Base-by-base conservation (phyloP, 2,888 invertebrate genomes). In the Standfussiana lucernea region DNA sequence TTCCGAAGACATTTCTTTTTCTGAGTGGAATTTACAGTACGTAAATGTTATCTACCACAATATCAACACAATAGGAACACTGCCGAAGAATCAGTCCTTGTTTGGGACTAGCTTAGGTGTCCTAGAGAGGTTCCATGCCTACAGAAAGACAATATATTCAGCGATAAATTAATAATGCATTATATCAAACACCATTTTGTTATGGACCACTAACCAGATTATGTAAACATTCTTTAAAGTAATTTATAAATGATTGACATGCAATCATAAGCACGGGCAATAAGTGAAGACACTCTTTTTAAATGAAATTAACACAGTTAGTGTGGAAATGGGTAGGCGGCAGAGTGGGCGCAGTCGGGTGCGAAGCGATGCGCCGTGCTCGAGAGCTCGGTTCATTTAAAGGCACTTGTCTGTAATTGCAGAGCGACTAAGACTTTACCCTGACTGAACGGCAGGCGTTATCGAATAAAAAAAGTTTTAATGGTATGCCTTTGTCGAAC, bases 351-450 rank as follows among this genome's bases (percentile, higher is more conserved):
- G 92, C 93, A 93, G 92, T 92, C 93, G 93, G 94, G 92, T 94
- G 94, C 94, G 93, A 93, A 92, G 93, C 94, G 95, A 94, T 94
- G 95, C 95, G 95, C 94, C 96, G 96, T 96, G 96, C 96, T 96
- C 94, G 95, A 96, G 96, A 93, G 95, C 95, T 95, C 92, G 94
- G 95, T 96, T 96, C 96, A 96, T 96, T 96, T 96, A 95, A 95
- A 96, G 95, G 93, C 96, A 95, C 96, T 96, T 96, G 95, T 95
- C 96, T 94, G 95, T 96, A 96, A 96, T 96, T 96, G 96, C 95
- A 94, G 93, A 94, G 93, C 93, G 94, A 94, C 95, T 95, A 96
- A 96, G 96, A 95, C 95, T 95, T 92, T 93, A 93, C 93, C 93
- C 91, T 91, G 89, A 90, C 92, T 90, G 93, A 94, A 93, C 94